Base-by-base conservation (phyloP, 2,888 invertebrate genomes). In the Drosophila borealis region DNA sequence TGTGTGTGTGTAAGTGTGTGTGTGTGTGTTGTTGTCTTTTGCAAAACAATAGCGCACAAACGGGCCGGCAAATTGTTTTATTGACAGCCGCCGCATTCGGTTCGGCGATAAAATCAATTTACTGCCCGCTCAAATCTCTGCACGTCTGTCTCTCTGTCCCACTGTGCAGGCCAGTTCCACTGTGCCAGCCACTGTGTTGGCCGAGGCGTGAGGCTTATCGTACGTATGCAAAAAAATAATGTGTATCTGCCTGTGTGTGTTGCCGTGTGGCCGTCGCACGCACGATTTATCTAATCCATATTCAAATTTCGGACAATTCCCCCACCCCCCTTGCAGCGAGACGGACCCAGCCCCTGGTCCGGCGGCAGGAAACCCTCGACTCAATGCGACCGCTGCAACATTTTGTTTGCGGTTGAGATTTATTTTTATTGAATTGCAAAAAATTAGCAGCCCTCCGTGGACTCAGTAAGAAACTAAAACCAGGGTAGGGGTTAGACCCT, bases 241-340 rank as follows among this genome's bases (percentile, higher is more conserved):
- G 8, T 8, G 8, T 29, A 2, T 8, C 6, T 29, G 8, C 8
- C 8, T 8, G 29, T 29, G 8, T 42, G 69, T 51, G 29, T 61
- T 54, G 65, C 55, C 61, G 42, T 62, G 46, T 55, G 75, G 39
- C 63, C 59, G 67, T 55, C 69, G 70, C 82, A 89, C 83, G 88
- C 89, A 74, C 84, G 80, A 88, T 88, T 89, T 85, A 68, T 73
- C 78, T 85, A 88, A 85, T 85, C 88, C 89, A 89, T 85, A 85
- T 85, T 89, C 84, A 85, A 89, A 88, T 89, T 80, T 70, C 76
- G 70, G 85, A 74, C 85, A 75, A 71, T 64, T 62, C 56, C 60
- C 46, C 34, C 41, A 19, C 55, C 14, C 41, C 42, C 42, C 53
- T 46, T 19, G 49, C 29, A 29, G 29, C 8, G 6, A 5, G 8